Evolutionary conservation across 2,113 vertebrate genomes (phyloP), one percentile per base, ranked within the genome.

Genomic region (Acinonyx jubatus): DNA sequence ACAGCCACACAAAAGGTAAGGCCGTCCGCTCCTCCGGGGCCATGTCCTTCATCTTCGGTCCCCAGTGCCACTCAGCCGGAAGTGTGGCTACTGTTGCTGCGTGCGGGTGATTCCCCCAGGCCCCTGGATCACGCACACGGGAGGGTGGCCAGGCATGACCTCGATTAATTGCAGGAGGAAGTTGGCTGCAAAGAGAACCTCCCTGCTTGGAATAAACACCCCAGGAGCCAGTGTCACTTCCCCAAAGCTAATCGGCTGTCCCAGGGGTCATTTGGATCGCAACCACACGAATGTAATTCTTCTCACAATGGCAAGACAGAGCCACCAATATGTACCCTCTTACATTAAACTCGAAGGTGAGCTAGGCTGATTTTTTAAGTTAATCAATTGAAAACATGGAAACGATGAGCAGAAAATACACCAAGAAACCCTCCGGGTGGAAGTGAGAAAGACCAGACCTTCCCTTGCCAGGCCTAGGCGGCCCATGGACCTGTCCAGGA

Each of bases 41-140:
- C 4, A 1, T 4, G 21, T 19, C n/a, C 1, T 3, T 45, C 13
- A 0, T 16, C 16, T 4, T 38, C 3, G 4, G 2, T 27, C 52
- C 33, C 57, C 66, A 18, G 25, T 2, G 27, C 41, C 66, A 5
- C 81, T 25, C 31, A 12, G 71, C 38, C 71, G 13, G 2, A 7
- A 38, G 38, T 0, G 3, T 2, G 18, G 81, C 80, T 52, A 50
- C 78, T 4, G 1, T 18, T 18, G 52, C 33, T 11, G 12, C 0
- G 0, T 41, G 14, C 2, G 0, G 23, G 19, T 8, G 6, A 2
- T 31, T 31, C 83, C 55, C 29, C 90, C 1, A 4, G 21, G 29
- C 12, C n/a, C 38, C 48, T 23, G 16, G 48, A 2, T 57, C 33
- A 1, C 19, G 69, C 16, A 4, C 9, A 0, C 3, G 3, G 36